Evolutionary conservation across 2,113 vertebrate species (phyloP), one percentile per base, ranked within the genome.

Genomic region (Sylvia atricapilla): DNA sequence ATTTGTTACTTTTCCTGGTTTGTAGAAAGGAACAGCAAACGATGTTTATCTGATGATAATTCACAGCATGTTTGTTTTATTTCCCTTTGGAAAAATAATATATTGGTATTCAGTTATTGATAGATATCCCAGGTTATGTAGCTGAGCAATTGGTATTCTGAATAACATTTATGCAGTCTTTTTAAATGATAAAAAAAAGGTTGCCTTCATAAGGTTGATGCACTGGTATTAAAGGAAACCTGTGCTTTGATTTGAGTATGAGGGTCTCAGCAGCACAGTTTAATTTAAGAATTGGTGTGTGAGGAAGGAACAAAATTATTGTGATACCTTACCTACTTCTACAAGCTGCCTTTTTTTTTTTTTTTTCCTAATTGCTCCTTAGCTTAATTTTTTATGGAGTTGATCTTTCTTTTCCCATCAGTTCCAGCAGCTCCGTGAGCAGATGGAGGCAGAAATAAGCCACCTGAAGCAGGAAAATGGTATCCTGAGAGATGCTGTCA

Each of bases 401-500:
- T 96, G 87, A 52, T 91, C 23, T 50, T 49, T 69, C 35, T 75
- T 66, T 91, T 50, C 13, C 89, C 39, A 81, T 92, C 82, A 99
- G 99, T 99, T 99, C 94, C 99, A 99, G 96, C 99, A 99, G 82
- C 94, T 98, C 95, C 98, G 98, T 89, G 99, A 99, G 93, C 99
- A 99, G 98, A 97, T 99, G 98, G 99, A 99, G 82, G 98, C 98
- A 91, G 99, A 99, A 98, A 99, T 99, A 93, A 98, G 96, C 87
- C 98, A 99, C 60, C 98, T 99, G 96, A 99, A 99, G 97, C 99
- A 99, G 97, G 99, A 99, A 96, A 99, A 99, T 19, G 97, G 98
- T 76, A 99, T 99, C 95, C 97, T 99, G 95, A 98, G 99, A 97
- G 99, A 99, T 94, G 99, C 99, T 75, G 99, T 99, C 97, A 99